These are phyloP conservation scores for Punctoribates punctum DNA, from an alignment of 2,888 invertebrate species.

Conservation along the genomic window DNA sequence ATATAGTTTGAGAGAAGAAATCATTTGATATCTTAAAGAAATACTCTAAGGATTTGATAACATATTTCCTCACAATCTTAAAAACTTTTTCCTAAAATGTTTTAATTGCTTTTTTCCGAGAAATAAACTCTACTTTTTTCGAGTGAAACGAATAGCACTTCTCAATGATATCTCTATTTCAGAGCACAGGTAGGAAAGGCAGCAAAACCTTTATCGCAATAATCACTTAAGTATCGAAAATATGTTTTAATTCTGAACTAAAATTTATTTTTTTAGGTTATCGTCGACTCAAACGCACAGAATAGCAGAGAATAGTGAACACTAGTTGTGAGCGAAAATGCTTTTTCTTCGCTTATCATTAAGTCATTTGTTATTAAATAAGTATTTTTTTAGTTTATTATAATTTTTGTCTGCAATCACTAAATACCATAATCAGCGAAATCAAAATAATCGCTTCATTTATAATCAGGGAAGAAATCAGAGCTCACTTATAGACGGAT, in stretches of 20 bases:
- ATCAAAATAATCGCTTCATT: background rate
- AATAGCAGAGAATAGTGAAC: background rate
- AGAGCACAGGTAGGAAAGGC: no score
- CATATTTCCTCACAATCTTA: background rate
- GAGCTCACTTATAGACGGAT: background rate
- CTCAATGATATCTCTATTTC: no score
- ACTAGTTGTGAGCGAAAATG: background rate
- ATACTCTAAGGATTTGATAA: background rate
- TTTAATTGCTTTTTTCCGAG: no score
- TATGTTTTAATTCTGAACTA: background rate
- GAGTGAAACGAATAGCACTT: no score
- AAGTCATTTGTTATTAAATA: slow-evolving; percentile 28
- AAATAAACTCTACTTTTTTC: no score
- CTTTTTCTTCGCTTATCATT: slow-evolving; percentile 10
- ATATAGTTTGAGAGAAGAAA: background rate
- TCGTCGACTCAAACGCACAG: background rate
- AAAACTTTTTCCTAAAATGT: no score
- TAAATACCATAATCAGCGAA: slow-evolving; percentile 10
- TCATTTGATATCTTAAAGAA: background rate
- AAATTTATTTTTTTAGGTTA: background rate
- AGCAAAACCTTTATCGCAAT: background rate
- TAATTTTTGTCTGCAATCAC: background rate
- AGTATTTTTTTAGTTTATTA: background rate
- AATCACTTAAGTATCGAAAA: background rate
- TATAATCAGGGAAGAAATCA: background rate